Percentiles rank a stretch among this genome's conserved stretches.
These are phyloP conservation scores for Nasonia vitripennis DNA, from an alignment of 1,140 invertebrate genomes.

Conservation along the genomic window DNA sequence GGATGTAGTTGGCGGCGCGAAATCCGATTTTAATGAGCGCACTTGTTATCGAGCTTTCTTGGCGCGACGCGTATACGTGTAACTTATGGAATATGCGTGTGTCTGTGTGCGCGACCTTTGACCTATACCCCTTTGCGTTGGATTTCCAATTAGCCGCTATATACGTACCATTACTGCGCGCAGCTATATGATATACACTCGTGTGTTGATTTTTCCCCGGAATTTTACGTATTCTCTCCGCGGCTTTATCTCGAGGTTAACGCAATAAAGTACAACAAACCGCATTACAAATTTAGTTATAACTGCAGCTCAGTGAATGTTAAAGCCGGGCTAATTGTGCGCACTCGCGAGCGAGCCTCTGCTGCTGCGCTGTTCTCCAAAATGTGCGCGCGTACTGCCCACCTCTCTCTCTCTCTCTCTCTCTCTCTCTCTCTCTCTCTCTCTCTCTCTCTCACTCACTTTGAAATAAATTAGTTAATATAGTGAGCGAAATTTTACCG, in stretches of 20 bases:
- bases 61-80: neutral
- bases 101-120: neutral
- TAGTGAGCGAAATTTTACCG: neutral
- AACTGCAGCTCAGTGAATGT: neutral
- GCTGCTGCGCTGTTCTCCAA: neutral
- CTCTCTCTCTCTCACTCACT: neutral
- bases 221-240: neutral
- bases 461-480: neutral
- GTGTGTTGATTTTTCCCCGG: neutral
- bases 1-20: neutral
- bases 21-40: constrained; percentile 1
- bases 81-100: neutral
- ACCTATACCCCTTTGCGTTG: neutral
- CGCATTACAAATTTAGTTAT: neutral
- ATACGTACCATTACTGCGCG: neutral
- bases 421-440: neutral
- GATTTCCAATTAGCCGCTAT: neutral
- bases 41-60: neutral
- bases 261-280: neutral
- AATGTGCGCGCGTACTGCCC: neutral
- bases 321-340: neutral
- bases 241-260: neutral
- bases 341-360: neutral
- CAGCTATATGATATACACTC: neutral
- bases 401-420: neutral